Percentiles rank a stretch among this genome's conserved stretches.
phyloP scores from a whole-genome alignment of 2,113 vertebrate genomes.

The Indri indri region DNA sequence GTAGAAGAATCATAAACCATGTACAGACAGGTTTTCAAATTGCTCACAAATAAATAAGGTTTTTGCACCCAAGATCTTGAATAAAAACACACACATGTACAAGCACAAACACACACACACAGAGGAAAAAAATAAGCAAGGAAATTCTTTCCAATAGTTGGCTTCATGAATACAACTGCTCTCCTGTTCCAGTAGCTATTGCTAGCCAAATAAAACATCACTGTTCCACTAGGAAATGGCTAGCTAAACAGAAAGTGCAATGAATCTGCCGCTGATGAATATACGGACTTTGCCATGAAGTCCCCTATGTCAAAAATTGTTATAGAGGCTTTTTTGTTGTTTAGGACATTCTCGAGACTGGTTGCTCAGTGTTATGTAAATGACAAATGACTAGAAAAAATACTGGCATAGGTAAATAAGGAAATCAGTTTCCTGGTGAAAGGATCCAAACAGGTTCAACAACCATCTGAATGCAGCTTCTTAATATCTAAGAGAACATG shows the following conservation, averaged over 20 bases:
- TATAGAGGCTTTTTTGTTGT: constrained; percentile 92
- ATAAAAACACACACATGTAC: constrained; percentile 68
- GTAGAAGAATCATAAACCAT: background rate
- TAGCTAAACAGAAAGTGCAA: constrained; percentile 91
- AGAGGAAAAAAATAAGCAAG: constrained; percentile 90
- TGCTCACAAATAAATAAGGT: constrained; percentile 70
- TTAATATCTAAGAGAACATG: constrained; percentile 75
- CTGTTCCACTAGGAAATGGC: constrained; percentile 91
- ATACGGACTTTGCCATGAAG: constrained; percentile 87
- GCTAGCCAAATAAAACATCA: constrained; percentile 94
- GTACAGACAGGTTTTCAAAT: constrained; percentile 9
- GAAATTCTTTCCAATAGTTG: constrained; percentile 86
- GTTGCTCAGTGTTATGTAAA: constrained; percentile 89
- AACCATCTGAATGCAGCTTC: constrained; percentile 71
- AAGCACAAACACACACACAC: constrained; percentile 61
- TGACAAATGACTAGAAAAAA: constrained; percentile 85
- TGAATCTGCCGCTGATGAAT: constrained; percentile 89
- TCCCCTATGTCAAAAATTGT: constrained; percentile 87
- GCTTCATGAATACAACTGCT: constrained; percentile 91
- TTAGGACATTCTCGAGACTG: constrained; percentile 87
- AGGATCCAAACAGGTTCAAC: constrained; percentile 78
- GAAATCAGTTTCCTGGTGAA: constrained; percentile 80
- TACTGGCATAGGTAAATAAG: constrained; percentile 81
- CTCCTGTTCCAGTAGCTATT: constrained; percentile 87
- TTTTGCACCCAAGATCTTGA: constrained; percentile 65